Evolutionary conservation across 2,113 vertebrate genomes (phyloP).

Genomic region (Amblyornis subalaris): DNA sequence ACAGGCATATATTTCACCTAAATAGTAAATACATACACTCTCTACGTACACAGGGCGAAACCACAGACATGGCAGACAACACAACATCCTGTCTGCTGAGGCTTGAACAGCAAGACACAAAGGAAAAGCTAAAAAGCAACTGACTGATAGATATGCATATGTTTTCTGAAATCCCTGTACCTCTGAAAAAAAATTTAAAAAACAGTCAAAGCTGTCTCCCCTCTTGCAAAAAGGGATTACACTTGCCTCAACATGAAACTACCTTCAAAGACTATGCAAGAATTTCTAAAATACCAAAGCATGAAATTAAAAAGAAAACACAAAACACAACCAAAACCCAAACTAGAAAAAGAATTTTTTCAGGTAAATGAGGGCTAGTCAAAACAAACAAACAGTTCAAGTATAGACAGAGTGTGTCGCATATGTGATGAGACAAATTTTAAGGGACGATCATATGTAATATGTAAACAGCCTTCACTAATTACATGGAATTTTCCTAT

Average conservation of each 20-base stretch:
- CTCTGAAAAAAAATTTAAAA: neutral
- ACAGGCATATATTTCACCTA: conserved; percentile 15
- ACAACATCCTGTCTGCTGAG: conserved; percentile 37
- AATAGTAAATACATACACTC: conserved; percentile 38
- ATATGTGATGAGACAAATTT: neutral
- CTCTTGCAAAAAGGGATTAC: conserved; percentile 27
- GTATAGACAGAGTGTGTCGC: neutral
- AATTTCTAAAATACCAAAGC: conserved; percentile 31
- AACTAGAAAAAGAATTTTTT: neutral
- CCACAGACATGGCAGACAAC: conserved; percentile 1
- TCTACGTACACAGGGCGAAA: conserved; percentile 17
- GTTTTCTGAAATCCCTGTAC: neutral
- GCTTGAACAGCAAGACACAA: conserved; percentile 21
- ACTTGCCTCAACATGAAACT: conserved; percentile 40
- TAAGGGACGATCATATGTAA: neutral
- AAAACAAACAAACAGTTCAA: conserved; percentile 16
- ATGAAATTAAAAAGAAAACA: neutral
- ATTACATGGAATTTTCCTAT: neutral
- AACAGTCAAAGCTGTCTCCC: conserved; percentile 10
- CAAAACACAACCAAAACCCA: neutral
- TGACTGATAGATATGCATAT: neutral
- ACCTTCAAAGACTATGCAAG: conserved; percentile 41
- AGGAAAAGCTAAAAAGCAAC: neutral
- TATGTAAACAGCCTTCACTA: neutral
- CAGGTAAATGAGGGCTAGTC: neutral